Base-by-base conservation (phyloP, 2,113 vertebrate genomes). In the Corvus hawaiiensis region DNA sequence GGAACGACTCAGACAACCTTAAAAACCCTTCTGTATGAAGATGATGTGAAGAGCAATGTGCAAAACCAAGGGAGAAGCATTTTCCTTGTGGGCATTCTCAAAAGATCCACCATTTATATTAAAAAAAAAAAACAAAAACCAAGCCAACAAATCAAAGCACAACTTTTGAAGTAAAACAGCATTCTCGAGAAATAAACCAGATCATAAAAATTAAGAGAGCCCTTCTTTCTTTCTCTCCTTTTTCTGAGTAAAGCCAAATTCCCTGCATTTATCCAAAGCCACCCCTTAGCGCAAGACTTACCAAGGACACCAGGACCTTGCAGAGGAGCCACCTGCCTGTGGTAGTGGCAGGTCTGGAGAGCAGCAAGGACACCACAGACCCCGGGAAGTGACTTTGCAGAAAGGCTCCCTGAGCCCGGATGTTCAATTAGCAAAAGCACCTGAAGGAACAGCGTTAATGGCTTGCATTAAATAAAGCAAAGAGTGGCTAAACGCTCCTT, bases 301-400 rank as follows among this genome's bases (percentile, higher is more conserved):
- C 78, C 89, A 7, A 46, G 32, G 37, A 8, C 51, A 61, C 15
- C 32, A 58, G 48, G 39, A 23, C 19, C 48, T 52, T 22, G 27
- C 20, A 56, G 39, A 87, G 48, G 22, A 75, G 7, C 16, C 72
- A 24, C 4, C 30, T 30, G 6, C 9, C 1, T 1, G 10, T 1
- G 2, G 0, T 2, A 3, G 6, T 7, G 32, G 8, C 48, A 84
- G 49, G 1, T 44, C 56, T 63, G 26, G 51, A 74, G 52, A 58
- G 8, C 12, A 7, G 26, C 22, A 14, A 14, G 13, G 16, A 13
- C 37, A 24, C 11, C 49, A 13, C 1, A 0, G 1, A 12, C 3
- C 21, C 28, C 32, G 7, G 30, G 26, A 56, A 19, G 11, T 0
- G 21, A 68, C 1, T 6, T 23, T 24, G 14, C 17, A 46, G 21